phyloP scores from a whole-genome alignment of 1,140 invertebrate species.

The Habropoda laboriosa region DNA sequence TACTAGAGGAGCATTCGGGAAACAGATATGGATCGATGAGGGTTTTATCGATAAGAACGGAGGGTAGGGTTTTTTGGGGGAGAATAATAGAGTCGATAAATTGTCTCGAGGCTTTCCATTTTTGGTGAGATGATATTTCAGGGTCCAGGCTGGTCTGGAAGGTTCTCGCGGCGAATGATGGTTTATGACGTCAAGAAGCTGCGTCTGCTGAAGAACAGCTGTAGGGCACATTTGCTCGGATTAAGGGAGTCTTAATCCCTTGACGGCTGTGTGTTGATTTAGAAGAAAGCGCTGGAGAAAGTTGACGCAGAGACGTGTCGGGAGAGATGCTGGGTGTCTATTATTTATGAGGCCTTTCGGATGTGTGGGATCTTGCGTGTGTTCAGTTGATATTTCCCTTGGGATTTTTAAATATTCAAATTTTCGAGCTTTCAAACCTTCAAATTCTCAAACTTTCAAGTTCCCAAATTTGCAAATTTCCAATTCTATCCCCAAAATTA shows the following conservation, averaged over 20 bases:
- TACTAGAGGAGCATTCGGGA: not conserved
- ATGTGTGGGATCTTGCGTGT: too few species aligned
- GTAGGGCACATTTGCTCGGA: not conserved
- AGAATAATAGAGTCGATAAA: not conserved
- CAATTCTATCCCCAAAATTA: too few species aligned
- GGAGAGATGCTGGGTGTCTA: too few species aligned
- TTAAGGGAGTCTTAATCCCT: not conserved
- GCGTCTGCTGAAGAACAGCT: not conserved
- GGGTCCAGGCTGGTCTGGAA: not conserved
- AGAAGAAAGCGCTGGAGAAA: not conserved
- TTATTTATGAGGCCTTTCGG: not conserved
- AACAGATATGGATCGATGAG: not conserved
- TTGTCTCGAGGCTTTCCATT: not conserved
- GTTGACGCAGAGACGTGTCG: not conserved
- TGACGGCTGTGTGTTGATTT: not conserved
- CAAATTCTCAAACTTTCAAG: too few species aligned
- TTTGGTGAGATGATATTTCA: not conserved
- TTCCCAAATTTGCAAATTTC: not conserved
- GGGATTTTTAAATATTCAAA: too few species aligned
- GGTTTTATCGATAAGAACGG: constrained; percentile 6
- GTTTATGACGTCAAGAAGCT: not conserved
- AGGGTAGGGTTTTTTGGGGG: too few species aligned
- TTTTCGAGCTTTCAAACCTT: too few species aligned
- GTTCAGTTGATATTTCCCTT: too few species aligned
- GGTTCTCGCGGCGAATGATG: not conserved